Conservation (phyloP, 2,113 vertebrate species). For the Silurus glanis region DNA sequence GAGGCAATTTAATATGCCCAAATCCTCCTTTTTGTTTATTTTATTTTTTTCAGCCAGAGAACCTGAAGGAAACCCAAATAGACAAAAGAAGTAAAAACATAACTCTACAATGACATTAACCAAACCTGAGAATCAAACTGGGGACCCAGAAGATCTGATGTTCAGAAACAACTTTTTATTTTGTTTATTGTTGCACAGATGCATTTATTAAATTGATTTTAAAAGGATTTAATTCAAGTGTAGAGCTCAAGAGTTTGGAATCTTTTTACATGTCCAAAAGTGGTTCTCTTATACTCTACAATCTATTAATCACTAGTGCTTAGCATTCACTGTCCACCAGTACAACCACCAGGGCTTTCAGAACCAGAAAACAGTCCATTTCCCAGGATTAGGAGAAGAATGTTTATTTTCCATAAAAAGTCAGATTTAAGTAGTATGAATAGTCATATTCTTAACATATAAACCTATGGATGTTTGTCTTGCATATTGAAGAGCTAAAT, state of each 20-base stretch:
- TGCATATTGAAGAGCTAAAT: background rate
- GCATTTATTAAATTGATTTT: background rate
- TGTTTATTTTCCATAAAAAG: constrained; percentile 10
- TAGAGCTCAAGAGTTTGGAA: background rate
- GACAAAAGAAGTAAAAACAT: background rate
- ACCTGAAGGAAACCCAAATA: constrained; percentile 5
- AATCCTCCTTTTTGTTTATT: background rate
- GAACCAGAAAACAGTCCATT: background rate
- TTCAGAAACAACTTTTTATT: too few relatives aligned
- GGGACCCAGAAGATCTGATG: background rate
- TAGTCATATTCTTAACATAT: background rate
- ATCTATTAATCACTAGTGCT: background rate
- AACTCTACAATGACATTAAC: background rate
- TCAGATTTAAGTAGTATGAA: background rate
- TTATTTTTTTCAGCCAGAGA: background rate
- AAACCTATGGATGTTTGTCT: constrained; percentile 5
- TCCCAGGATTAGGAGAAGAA: background rate
- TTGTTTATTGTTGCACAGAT: background rate
- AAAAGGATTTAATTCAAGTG: background rate
- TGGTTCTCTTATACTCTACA: background rate
- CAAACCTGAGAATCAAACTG: background rate
- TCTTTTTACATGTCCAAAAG: background rate
- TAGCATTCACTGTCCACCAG: background rate
- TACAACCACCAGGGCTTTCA: background rate
- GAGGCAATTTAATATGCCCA: background rate